Percentiles rank a stretch among this genome's conserved stretches.
These are phyloP conservation scores for Synanthedon vespiformis DNA, from an alignment of 2,888 invertebrate species.

Conservation along the genomic window DNA sequence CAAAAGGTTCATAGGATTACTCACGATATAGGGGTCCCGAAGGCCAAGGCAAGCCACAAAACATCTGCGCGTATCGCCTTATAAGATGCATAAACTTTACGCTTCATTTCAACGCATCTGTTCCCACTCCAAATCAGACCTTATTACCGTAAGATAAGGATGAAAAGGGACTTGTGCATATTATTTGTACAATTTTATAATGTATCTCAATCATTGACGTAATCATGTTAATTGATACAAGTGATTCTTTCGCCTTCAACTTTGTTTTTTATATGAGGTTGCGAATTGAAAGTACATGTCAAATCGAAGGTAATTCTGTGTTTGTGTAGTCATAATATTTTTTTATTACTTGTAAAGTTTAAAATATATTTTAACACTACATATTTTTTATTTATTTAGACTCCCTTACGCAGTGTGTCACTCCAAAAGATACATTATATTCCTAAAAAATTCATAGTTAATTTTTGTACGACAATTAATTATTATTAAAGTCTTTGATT, in stretches of 20 bases:
- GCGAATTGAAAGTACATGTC: conserved; percentile 4
- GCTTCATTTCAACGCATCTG: background rate
- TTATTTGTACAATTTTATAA: conserved; percentile 2
- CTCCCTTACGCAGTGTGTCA: too few species aligned
- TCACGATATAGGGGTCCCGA: conserved; percentile 16
- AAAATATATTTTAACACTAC: too few species aligned
- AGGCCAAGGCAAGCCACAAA: conserved; percentile 42
- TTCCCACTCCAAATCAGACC: background rate
- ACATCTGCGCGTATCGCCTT: conserved; percentile 37
- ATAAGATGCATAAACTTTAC: background rate
- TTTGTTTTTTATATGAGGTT: conserved; percentile 7
- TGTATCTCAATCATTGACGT: conserved; percentile 4
- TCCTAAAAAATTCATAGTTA: too few species aligned
- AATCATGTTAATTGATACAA: conserved; percentile 5
- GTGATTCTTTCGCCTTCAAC: conserved; percentile 9
- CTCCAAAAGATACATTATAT: too few species aligned
- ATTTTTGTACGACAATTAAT: too few species aligned
- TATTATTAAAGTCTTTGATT: too few species aligned
- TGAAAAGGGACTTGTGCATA: background rate
- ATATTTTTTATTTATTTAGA: too few species aligned
- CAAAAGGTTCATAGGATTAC: conserved; percentile 1
- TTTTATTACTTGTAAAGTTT: too few species aligned
- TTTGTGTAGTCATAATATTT: too few species aligned
- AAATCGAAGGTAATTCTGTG: background rate
- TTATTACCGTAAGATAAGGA: background rate